Base-by-base conservation (phyloP, 2,888 invertebrate genomes). In the Therioaphis trifolii region DNA sequence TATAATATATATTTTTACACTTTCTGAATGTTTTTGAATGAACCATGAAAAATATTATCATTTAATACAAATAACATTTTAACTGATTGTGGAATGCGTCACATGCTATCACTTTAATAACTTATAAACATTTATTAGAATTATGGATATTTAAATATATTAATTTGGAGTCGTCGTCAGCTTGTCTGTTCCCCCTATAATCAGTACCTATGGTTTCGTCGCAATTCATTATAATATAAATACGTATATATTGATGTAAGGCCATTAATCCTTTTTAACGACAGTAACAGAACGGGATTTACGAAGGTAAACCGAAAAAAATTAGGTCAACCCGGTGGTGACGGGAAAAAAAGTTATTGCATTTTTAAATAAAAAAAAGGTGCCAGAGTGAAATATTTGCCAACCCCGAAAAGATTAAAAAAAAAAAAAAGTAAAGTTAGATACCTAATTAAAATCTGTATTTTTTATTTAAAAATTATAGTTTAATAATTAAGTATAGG, bases 261-360 rank as follows among this genome's bases (percentile, higher is more conserved):
- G 29, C n/a, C 58, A 78, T 69, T 61, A 52, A 77, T 76, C 74
- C 55, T 75, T 14, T 46, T 80, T 71, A 80, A 80, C 71, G 46
- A 71, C 46, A 58, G 55, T 58, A 68, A 58, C 63, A 29, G 43
- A 80, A 71, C 27, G 4, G 24, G 55, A 75, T 77, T 63, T 66
- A 21, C 49, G 49, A 3, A 5, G 63, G 29, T 72, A 52, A 49
- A 7, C 35, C 52, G 46, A 49, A 77, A 77, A 77, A 43, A 71
- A 79, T 58, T 68, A 24, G 79, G 69, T 79, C 46, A 55, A 7
- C 9, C 27, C 4, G 18, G 21, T 58, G 24, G 24, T 27, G 12
- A 35, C 21, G 55, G 55, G 24, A 49, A 63, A 58, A n/a, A 77
- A 21, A 49, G 21, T 66, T 66, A 63, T 21, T 15, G 27, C 27